Evolutionary conservation across 2,113 vertebrate species (phyloP).

Genomic region (Cochlearius cochlearius): DNA sequence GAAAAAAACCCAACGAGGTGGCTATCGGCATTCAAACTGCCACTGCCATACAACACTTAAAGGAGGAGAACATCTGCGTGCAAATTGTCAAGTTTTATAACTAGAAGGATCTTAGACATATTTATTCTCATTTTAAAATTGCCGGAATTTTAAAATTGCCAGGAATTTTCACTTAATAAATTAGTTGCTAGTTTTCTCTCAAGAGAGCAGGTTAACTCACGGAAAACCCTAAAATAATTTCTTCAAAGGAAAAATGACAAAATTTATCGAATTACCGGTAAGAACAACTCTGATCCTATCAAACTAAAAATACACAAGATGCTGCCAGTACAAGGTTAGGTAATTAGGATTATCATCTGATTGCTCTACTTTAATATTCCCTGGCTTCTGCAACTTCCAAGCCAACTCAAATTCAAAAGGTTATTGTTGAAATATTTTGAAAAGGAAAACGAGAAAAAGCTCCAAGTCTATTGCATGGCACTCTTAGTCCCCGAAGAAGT

Average conservation of each 20-base stretch:
- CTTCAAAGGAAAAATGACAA: slow-evolving; percentile 1
- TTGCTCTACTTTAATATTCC: not conserved
- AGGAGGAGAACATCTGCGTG: not conserved
- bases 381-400: not conserved
- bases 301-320: not conserved
- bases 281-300: not conserved
- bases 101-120: not conserved
- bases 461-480: not conserved
- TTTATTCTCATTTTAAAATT: not conserved
- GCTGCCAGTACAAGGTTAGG: not conserved
- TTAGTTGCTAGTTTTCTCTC: not conserved
- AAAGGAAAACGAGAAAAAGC: not conserved
- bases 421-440: not conserved
- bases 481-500: not conserved
- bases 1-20: not conserved
- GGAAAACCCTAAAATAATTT: not conserved
- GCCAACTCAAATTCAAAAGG: not conserved
- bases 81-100: not conserved
- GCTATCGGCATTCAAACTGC: not conserved
- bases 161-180: not conserved
- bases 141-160: not conserved
- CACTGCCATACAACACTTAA: not conserved
- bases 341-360: not conserved
- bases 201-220: not conserved
- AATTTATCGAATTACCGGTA: not conserved